These are phyloP conservation scores for Leptoteleia sp. DNA, from an alignment of 1,140 invertebrate genomes.

Conservation along the genomic window DNA sequence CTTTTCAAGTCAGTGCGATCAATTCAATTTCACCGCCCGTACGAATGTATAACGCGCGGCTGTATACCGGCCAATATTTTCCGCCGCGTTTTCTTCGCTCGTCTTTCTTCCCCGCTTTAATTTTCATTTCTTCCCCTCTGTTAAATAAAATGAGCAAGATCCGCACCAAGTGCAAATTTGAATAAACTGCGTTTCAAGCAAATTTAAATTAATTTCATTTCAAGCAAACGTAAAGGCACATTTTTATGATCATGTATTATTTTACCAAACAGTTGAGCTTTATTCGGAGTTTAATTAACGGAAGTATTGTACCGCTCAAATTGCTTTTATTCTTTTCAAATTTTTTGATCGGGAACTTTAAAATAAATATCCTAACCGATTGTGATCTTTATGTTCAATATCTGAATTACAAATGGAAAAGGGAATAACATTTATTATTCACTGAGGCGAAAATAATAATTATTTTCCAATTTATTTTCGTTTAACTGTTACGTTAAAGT, in stretches of 20 bases:
- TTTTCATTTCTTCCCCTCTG: slow-evolving; percentile 15
- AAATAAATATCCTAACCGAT: too few relatives aligned
- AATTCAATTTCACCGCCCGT: slow-evolving; percentile 6
- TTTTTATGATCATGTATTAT: slow-evolving; percentile 38
- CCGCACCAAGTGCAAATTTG: slow-evolving; percentile 24
- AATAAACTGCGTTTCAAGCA: slow-evolving; percentile 37
- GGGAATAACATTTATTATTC: too few relatives aligned
- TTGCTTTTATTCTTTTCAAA: too few relatives aligned
- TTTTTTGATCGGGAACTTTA: too few relatives aligned
- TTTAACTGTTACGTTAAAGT: too few relatives aligned
- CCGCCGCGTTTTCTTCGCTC: slow-evolving; percentile 6
- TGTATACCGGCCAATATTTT: slow-evolving; percentile 7
- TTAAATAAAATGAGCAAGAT: slow-evolving; percentile 28
- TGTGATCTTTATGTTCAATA: too few relatives aligned
- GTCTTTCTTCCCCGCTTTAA: slow-evolving; percentile 14
- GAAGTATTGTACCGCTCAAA: too few relatives aligned
- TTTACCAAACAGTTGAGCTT: slow-evolving; percentile 10
- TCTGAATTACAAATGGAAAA: too few relatives aligned
- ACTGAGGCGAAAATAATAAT: too few relatives aligned
- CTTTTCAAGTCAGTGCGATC: not conserved
- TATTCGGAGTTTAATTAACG: slow-evolving; percentile 24
- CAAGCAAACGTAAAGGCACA: slow-evolving; percentile 10
- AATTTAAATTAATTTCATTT: slow-evolving; percentile 47
- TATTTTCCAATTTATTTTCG: too few relatives aligned
- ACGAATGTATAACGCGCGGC: not conserved